phyloP scores from a whole-genome alignment of 2,888 invertebrate species.

The Microdon myrmicae region DNA sequence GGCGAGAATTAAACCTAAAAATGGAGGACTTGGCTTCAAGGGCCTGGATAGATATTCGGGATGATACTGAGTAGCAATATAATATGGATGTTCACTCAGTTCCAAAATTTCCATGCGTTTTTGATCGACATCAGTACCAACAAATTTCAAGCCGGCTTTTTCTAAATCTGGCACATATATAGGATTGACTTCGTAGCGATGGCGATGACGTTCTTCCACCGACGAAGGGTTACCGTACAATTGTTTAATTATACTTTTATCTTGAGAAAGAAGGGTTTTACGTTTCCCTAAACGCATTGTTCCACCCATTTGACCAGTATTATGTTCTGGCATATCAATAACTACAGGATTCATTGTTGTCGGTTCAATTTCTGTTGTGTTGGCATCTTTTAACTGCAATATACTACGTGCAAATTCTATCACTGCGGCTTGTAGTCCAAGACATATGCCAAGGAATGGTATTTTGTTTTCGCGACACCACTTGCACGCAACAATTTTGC shows the following conservation, averaged over 20 bases:
- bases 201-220: slow-evolving; percentile 95
- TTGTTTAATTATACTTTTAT: slow-evolving; percentile 72
- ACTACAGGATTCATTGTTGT: slow-evolving; percentile 82
- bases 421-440: slow-evolving; percentile 97
- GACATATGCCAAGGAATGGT: slow-evolving; percentile 94
- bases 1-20: slow-evolving; percentile 92
- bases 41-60: slow-evolving; percentile 97
- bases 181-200: slow-evolving; percentile 97
- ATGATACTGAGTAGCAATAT: slow-evolving; percentile 96
- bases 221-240: slow-evolving; percentile 80
- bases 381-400: slow-evolving; percentile 79
- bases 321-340: slow-evolving; percentile 99
- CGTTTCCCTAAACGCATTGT: slow-evolving; percentile 98
- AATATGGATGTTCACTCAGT: slow-evolving; percentile 88
- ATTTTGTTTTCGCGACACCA: slow-evolving; percentile 92
- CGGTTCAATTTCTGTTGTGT: slow-evolving; percentile 86
- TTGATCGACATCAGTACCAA: slow-evolving; percentile 84
- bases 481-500: slow-evolving; percentile 91
- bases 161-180: slow-evolving; percentile 82
- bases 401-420: slow-evolving; percentile 94
- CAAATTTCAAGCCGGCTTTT: slow-evolving; percentile 86
- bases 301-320: slow-evolving; percentile 91
- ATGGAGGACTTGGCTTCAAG: slow-evolving; percentile 92
- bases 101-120: slow-evolving; percentile 95
- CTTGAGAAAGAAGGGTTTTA: slow-evolving; percentile 79